Conservation (phyloP, 1,140 invertebrate species). For the Zaprionus ornatus region DNA sequence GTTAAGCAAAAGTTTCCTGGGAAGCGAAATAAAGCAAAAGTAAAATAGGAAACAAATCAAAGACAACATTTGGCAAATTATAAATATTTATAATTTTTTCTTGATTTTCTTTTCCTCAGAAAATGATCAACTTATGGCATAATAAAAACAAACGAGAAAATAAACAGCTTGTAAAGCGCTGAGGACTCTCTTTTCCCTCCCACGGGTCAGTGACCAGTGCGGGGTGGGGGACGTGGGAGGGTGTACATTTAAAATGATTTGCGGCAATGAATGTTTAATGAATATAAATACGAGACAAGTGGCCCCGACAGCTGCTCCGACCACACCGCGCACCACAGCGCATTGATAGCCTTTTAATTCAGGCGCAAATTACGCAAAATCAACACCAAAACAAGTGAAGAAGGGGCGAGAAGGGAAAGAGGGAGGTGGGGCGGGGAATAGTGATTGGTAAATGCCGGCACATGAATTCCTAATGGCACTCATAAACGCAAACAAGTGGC, state of each 20-base stretch:
- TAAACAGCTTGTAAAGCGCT: neutral
- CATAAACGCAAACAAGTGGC: conserved; percentile 25
- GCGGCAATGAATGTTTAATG: conserved; percentile 70
- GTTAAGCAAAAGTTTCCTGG: neutral
- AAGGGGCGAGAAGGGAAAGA: neutral
- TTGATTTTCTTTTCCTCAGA: neutral
- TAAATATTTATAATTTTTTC: neutral
- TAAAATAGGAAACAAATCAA: neutral
- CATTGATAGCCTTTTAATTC: conserved; percentile 77
- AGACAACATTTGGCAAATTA: neutral
- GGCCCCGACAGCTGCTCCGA: conserved; percentile 35
- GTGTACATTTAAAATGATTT: conserved; percentile 62
- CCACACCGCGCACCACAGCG: conserved; percentile 9
- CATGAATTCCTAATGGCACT: conserved; percentile 70
- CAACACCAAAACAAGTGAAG: conserved; percentile 54
- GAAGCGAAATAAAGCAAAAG: neutral
- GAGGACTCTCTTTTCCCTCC: neutral
- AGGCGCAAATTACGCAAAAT: conserved; percentile 76
- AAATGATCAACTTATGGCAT: neutral
- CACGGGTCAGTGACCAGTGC: neutral
- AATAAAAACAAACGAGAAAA: neutral
- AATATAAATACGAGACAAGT: conserved; percentile 68
- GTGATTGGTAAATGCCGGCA: conserved; percentile 67
- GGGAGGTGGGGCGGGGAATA: conserved; percentile 14
- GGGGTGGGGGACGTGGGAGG: too few species aligned